Evolutionary conservation across 2,888 invertebrate genomes (phyloP), one percentile per base, ranked within the genome.

Genomic region (Chloromyia formosa): DNA sequence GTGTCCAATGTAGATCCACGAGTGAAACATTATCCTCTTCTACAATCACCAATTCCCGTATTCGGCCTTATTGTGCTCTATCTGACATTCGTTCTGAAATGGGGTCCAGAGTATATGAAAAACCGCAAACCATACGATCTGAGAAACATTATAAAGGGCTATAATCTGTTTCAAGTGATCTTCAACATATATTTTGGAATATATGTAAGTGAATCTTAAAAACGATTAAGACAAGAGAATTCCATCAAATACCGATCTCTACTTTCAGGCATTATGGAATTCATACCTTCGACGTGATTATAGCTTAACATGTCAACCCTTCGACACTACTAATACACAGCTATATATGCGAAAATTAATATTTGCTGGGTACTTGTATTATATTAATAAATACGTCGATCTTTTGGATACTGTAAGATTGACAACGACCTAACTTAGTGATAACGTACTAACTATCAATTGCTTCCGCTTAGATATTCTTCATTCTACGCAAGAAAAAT

Each of bases 401-500:
- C 20, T 74, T 12, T 42, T 74, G 20, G 74, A 74, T 56, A 74
- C 74, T 42, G 74, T 74, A 64, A 35, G 42, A 56, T 62, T n/a
- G n/a, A n/a, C n/a, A n/a, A n/a, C n/a, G n/a, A n/a, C n/a, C n/a
- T n/a, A n/a, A n/a, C n/a, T n/a, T n/a, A n/a, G n/a, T n/a, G n/a
- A n/a, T n/a, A n/a, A n/a, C n/a, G n/a, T n/a, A n/a, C n/a, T n/a
- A n/a, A n/a, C n/a, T n/a, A n/a, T n/a, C n/a, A n/a, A n/a, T n/a
- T n/a, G n/a, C n/a, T n/a, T 40, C 49, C 1, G 75, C 77, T 2
- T 64, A 84, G 84, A 79, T 84, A 76, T 95, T 95, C 84, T 95
- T 95, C 81, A 89, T 94, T 5, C 83, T 95, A 78, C 88, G 94
- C 49, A 95, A 95, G 83, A 95, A 94, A 83, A 88, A 90, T 78